Conservation (phyloP, 2,888 invertebrate genomes). For the Pelosia muscerda region DNA sequence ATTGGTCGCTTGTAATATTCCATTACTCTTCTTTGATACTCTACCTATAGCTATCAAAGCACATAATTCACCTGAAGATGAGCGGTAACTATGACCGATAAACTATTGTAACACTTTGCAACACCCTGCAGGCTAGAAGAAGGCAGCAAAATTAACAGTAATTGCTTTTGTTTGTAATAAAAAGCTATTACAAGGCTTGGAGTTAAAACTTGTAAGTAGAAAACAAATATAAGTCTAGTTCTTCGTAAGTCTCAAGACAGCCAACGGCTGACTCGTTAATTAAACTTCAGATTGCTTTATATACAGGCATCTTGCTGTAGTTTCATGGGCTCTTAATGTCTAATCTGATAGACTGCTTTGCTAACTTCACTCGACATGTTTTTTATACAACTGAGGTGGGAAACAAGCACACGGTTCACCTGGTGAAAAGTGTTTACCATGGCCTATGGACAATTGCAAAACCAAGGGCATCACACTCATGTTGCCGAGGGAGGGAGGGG, state of each 20-base stretch:
- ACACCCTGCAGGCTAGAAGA: background rate
- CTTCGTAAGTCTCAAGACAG: background rate
- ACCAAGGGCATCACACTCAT: no score
- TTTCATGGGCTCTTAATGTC: conserved; percentile 20
- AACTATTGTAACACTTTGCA: background rate
- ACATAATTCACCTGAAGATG: background rate
- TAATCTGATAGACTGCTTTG: conserved; percentile 9
- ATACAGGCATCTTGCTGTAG: conserved; percentile 15
- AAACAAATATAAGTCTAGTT: conserved; percentile 9
- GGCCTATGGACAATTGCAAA: no score
- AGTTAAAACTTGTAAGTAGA: background rate
- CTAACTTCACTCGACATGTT: background rate
- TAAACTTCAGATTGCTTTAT: conserved; percentile 28
- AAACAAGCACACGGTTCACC: no score
- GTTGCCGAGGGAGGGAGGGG: no score
- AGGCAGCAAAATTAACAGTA: background rate
- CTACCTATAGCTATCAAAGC: background rate
- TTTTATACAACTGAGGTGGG: no score
- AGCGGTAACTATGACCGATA: background rate
- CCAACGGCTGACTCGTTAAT: conserved; percentile 12
- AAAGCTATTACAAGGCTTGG: conserved; percentile 1
- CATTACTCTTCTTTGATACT: no score
- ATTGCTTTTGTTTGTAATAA: background rate
- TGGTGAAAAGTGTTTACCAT: no score
- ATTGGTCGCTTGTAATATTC: no score